Evolutionary conservation across 1,140 invertebrate species (phyloP), one percentile per base, ranked within the genome.

Genomic region (Polypedilum vanderplanki): DNA sequence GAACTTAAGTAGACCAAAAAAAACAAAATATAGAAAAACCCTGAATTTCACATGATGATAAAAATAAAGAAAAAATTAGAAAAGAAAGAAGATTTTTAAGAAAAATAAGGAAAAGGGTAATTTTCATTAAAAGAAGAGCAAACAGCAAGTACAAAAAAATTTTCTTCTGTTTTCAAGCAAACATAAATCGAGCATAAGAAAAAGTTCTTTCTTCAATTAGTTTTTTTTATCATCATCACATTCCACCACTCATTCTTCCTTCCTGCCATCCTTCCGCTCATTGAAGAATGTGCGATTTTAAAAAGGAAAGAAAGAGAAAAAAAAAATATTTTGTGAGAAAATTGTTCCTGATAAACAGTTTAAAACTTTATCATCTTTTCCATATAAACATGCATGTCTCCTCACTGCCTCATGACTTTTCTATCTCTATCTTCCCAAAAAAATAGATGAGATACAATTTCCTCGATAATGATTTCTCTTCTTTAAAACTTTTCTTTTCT

Each of bases 301-400:
- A 33, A 33, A 33, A 33, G n/a, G n/a, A 33, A 3, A 33, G 46
- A 7, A 12, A 8, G n/a, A 12, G 46, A 57, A 57, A 8, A 57
- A 57, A n/a, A 57, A 57, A 33, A 33, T 5, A 33, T 33, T 33
- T 33, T 33, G 24, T 33, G 24, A 33, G 24, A 33, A 33, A 57
- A 57, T 20, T 70, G 17, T 70, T 70, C 65, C 65, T 70, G 65
- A 70, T 70, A 70, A 70, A 70, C 65, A 70, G 65, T 70, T 70
- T 70, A 70, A 70, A 70, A 70, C 65, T 70, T 70, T 70, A 70
- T 70, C 65, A 70, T 70, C 18, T 22, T 57, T n/a, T 57, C 46
- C 10, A 57, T 57, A 57, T n/a, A 57, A 46, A 46, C 9, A 10
- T 8, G 9, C 12, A 57, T 57, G 12, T 57, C 46, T 57, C 12